A percentile compares a stretch with the other conserved stretches of the same genome.
Evolutionary conservation across 92 coral and sea anemone genomes (phyloP).

Genomic region (Montipora capitata): DNA sequence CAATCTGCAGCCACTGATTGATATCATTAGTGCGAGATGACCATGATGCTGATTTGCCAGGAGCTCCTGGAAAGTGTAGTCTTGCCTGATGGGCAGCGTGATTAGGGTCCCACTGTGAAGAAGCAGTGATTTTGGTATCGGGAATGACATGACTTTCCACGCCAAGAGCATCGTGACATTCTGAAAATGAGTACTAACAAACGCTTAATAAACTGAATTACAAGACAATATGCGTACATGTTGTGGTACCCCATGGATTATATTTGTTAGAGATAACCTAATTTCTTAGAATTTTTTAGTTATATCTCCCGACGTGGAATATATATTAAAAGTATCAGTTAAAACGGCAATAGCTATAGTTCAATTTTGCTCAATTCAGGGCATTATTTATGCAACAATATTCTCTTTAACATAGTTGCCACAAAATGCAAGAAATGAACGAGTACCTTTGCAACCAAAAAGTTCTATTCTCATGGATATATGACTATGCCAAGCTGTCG

Average conservation of each 20-base stretch:
- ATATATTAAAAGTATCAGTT: too few relatives aligned
- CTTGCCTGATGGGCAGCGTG: constrained; percentile 4
- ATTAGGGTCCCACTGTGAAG: not conserved
- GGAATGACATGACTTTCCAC: not conserved
- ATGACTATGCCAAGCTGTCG: not conserved
- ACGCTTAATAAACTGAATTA: not conserved
- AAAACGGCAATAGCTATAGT: too few relatives aligned
- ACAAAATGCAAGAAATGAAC: not conserved
- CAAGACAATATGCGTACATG: too few relatives aligned
- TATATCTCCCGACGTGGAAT: too few relatives aligned
- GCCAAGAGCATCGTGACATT: not conserved
- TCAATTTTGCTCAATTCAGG: too few relatives aligned
- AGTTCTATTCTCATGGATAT: not conserved
- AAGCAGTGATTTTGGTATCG: not conserved
- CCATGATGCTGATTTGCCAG: constrained; percentile 21
- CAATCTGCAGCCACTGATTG: constrained; percentile 40
- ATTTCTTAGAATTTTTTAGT: too few relatives aligned
- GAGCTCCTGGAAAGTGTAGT: constrained; percentile 3
- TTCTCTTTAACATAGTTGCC: too few relatives aligned
- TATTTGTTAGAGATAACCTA: too few relatives aligned
- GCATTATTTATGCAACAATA: too few relatives aligned
- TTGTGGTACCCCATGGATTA: not conserved
- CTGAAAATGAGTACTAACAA: not conserved
- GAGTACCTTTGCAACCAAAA: not conserved
- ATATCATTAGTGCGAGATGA: constrained; percentile 3